phyloP scores from a whole-genome alignment of 2,113 vertebrate genomes.

The Sinocyclocheilus grahami region DNA sequence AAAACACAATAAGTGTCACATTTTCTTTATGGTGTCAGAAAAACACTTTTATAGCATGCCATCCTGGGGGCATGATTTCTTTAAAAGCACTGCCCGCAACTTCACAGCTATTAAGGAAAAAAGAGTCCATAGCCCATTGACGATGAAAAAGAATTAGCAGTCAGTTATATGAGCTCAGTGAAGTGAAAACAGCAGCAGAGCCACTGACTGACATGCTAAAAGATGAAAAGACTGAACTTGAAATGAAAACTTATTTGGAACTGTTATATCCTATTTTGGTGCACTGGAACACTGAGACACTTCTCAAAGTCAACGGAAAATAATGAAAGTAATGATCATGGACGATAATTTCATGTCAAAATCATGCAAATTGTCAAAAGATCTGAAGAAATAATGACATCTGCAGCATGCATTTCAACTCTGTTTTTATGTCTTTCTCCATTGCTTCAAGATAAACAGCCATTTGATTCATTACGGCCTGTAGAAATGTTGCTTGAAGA shows the following conservation, averaged over 20 bases:
- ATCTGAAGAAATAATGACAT: background rate
- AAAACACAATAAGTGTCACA: background rate
- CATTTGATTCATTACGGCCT: background rate
- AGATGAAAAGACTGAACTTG: conserved; percentile 15
- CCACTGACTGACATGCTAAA: conserved; percentile 45
- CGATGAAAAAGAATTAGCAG: conserved; percentile 47
- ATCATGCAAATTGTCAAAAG: conserved; percentile 7
- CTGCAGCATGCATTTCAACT: background rate
- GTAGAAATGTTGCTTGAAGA: background rate
- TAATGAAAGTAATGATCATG: background rate
- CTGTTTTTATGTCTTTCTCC: background rate
- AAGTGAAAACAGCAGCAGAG: conserved; percentile 38
- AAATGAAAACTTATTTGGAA: background rate
- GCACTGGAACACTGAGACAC: background rate
- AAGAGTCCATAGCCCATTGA: conserved; percentile 49
- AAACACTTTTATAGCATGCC: background rate
- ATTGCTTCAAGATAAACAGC: conserved; percentile 5
- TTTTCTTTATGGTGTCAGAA: conserved; percentile 10
- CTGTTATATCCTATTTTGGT: background rate
- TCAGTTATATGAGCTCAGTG: conserved; percentile 48
- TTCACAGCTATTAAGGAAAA: conserved; percentile 44
- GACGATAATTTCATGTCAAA: background rate
- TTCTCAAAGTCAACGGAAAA: conserved; percentile 3
- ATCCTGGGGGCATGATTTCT: background rate
- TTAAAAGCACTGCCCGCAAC: conserved; percentile 39